Evolutionary conservation across 2,888 invertebrate species (phyloP).

Genomic region (Scaptomyza flava): DNA sequence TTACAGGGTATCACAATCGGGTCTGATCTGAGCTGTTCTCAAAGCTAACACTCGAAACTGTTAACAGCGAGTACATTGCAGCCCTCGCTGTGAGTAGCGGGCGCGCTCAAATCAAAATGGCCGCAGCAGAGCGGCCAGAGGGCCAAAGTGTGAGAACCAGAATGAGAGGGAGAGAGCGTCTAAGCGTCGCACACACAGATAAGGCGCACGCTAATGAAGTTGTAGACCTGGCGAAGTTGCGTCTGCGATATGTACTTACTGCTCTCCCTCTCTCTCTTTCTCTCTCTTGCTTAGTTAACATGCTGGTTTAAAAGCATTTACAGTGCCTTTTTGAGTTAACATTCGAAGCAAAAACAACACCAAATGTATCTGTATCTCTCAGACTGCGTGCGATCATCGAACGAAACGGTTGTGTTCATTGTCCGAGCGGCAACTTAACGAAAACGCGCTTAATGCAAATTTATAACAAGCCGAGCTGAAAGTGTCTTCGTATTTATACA

Average conservation of each 20-base stretch:
- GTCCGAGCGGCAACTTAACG: slow-evolving; percentile 47
- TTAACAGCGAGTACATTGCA: slow-evolving; percentile 31
- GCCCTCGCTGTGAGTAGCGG: slow-evolving; percentile 47
- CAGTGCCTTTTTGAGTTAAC: slow-evolving; percentile 60
- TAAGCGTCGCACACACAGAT: slow-evolving; percentile 30
- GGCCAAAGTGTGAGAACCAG: slow-evolving; percentile 24
- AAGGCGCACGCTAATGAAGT: slow-evolving; percentile 72
- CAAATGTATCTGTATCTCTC: slow-evolving; percentile 57
- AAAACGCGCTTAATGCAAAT: slow-evolving; percentile 56
- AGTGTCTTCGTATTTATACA: slow-evolving; percentile 31
- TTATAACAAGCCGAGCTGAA: slow-evolving; percentile 41
- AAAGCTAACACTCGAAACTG: slow-evolving; percentile 38
- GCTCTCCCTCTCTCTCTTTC: slow-evolving; percentile 8
- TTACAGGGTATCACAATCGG: slow-evolving; percentile 27
- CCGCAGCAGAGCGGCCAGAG: slow-evolving; percentile 67
- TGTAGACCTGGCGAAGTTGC: slow-evolving; percentile 62
- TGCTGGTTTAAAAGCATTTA: slow-evolving; percentile 35
- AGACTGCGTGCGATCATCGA: slow-evolving; percentile 81
- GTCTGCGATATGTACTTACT: slow-evolving; percentile 47
- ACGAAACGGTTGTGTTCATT: slow-evolving; percentile 73
- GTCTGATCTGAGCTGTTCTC: slow-evolving; percentile 2
- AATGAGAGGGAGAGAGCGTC: slow-evolving; percentile 33
- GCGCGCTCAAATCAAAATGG: slow-evolving; percentile 81
- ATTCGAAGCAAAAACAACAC: slow-evolving; percentile 36
- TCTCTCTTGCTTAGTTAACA: slow-evolving; percentile 24